A percentile compares a stretch with the other conserved stretches of the same genome.
Evolutionary conservation across 2,113 vertebrate genomes (phyloP).

Genomic region (Anoura caudifer): DNA sequence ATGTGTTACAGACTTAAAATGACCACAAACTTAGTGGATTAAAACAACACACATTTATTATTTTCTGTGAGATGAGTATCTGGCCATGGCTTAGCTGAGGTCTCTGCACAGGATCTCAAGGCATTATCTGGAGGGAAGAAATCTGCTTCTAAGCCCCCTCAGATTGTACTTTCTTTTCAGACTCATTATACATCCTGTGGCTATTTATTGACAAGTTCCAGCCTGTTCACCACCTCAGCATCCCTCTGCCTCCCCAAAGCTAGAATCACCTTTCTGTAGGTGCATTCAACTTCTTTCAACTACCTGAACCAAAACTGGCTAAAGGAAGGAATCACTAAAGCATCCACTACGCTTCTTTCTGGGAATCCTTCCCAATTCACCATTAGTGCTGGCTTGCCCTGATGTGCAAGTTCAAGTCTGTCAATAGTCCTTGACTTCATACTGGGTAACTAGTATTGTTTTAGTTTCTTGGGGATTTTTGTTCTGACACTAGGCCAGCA

Average conservation of each 20-base stretch:
- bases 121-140: background rate
- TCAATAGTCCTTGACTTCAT: background rate
- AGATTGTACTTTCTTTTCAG: background rate
- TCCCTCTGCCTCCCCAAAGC: background rate
- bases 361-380: too few relatives aligned
- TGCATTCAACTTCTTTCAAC: background rate
- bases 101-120: too few relatives aligned
- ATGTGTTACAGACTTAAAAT: background rate
- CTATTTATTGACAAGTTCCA: background rate
- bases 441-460: background rate
- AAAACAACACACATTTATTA: background rate
- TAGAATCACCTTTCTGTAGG: background rate
- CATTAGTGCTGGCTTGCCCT: background rate
- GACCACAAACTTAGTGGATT: background rate
- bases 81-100: background rate
- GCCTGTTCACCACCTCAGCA: background rate
- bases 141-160: background rate
- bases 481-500: background rate
- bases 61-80: background rate
- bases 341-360: background rate
- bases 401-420: background rate
- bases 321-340: background rate
- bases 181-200: background rate
- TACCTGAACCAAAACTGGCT: background rate
- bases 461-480: background rate